Evolutionary conservation across 2,797 vertebrate species (phyloP).

Genomic region (Pseudocheirus occidentalis): DNA sequence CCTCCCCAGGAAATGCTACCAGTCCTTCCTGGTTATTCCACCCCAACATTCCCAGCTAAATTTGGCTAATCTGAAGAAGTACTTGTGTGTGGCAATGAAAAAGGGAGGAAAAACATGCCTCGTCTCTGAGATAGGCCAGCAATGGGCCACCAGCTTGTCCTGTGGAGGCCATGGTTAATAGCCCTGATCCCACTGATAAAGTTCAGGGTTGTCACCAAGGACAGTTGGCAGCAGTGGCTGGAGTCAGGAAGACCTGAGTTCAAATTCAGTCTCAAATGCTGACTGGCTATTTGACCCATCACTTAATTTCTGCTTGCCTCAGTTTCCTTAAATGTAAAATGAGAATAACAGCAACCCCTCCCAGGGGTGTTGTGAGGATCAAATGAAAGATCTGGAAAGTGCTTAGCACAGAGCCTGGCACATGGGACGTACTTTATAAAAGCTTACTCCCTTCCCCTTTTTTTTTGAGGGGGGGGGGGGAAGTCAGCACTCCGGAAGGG

Average conservation of each 20-base stretch:
- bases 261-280: background rate
- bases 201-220: no score
- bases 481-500: background rate
- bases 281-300: background rate
- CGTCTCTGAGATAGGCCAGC: background rate
- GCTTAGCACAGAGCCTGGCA: background rate
- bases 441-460: no score
- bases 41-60: background rate
- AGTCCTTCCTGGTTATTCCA: constrained; percentile 9
- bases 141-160: background rate
- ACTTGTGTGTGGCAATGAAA: background rate
- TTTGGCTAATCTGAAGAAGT: background rate
- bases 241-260: background rate
- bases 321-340: background rate
- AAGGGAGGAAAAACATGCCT: background rate
- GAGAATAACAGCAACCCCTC: background rate
- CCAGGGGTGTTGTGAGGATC: background rate
- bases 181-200: background rate
- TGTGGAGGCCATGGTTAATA: background rate
- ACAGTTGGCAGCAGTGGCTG: no score
- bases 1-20: constrained; percentile 22
- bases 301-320: background rate
- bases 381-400: background rate
- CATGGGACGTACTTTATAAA: background rate
- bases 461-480: background rate